phyloP scores from a whole-genome alignment of 1,140 invertebrate genomes.

The Drosophila eugracilis region DNA sequence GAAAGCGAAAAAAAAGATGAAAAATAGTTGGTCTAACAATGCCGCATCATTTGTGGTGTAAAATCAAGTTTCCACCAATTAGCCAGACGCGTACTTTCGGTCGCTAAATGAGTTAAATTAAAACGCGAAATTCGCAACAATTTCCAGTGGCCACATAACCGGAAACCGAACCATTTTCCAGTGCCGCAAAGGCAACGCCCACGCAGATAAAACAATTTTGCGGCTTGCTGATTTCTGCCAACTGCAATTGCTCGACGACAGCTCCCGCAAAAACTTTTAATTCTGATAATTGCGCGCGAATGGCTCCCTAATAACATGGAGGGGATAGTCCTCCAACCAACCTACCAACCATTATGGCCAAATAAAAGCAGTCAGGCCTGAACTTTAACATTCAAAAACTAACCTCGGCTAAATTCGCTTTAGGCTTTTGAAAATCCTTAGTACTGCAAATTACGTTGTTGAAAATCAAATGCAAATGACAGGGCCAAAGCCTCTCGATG shows the following conservation, averaged over 20 bases:
- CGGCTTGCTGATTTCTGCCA: constrained; percentile 61
- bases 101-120: constrained; percentile 61
- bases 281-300: constrained; percentile 63
- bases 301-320: constrained; percentile 18
- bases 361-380: constrained; percentile 7
- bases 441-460: constrained; percentile 24
- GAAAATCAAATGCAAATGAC: constrained; percentile 60
- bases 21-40: constrained; percentile 4
- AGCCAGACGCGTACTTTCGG: constrained; percentile 24
- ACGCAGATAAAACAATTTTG: constrained; percentile 50
- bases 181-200: constrained; percentile 26
- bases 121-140: constrained; percentile 53
- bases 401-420: background rate
- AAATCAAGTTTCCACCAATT: constrained; percentile 54
- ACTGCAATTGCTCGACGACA: constrained; percentile 52
- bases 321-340: background rate
- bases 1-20: no score
- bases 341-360: constrained; percentile 5
- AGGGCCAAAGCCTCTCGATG: constrained; percentile 47
- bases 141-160: constrained; percentile 30
- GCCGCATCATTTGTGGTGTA: constrained; percentile 17
- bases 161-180: constrained; percentile 45
- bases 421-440: background rate
- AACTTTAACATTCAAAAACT: constrained; percentile 39
- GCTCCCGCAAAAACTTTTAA: constrained; percentile 62